Evolutionary conservation across 2,113 vertebrate species (phyloP), one percentile per base, ranked within the genome.

Genomic region (Psilopogon haemacephalus): DNA sequence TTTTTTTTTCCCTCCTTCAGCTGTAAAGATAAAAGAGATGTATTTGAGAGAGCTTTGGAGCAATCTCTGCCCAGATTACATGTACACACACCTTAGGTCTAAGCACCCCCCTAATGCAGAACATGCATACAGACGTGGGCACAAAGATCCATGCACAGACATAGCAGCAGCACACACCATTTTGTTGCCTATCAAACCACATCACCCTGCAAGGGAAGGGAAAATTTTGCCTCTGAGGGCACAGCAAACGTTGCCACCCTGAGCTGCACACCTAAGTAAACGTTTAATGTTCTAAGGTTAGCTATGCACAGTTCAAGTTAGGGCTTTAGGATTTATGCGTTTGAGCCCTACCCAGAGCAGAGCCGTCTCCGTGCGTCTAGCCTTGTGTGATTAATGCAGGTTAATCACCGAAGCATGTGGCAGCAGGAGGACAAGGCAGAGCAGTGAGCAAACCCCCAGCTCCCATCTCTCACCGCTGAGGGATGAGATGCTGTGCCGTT

Each of bases 231-330:
- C 16, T 15, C 30, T 85, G 26, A 50, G 89, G 79, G 28, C 28
- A 65, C 6, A 54, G 32, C n/a, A 84, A 89, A 62, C 11, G 38
- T 17, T 59, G 30, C 54, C 28, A 85, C 67, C 27, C 58, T 85
- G 27, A 86, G n/a, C n/a, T 80, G 11, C 21, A 60, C 6, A 12
- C 63, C 38, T 86, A 82, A 87, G 69, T 68, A 93, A 83, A 63
- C 54, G 17, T 37, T 79, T 54, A 52, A 15, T 28, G 16, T 63
- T 94, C 95, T 86, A 91, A 90, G 72, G 79, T 92, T 93, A 50
- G 7, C 38, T 81, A 37, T 44, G 56, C 38, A 37, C 44, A 42
- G 60, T 20, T 54, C 46, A 71, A 65, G 32, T 67, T 75, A 82
- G 94, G 72, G n/a, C 19, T 82, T 33, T 68, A 67, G 56, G 56